A percentile compares a stretch with the other conserved stretches of the same genome.
These are phyloP conservation scores for Caenorhabditis imperialis DNA, from an alignment of 2,888 invertebrate genomes.

Conservation along the genomic window DNA sequence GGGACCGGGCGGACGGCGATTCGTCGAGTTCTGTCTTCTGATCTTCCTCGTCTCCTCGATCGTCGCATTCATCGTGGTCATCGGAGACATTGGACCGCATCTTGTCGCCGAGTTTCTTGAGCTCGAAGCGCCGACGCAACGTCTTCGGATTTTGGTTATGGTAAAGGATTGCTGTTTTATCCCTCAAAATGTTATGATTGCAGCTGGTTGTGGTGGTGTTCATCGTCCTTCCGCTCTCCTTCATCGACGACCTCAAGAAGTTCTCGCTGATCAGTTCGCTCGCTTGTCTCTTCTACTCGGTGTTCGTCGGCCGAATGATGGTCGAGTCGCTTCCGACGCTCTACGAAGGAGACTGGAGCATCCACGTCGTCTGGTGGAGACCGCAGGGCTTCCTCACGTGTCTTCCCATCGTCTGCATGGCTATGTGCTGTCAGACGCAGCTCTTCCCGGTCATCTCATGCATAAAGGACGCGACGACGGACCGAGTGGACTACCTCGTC, in stretches of 20 bases:
- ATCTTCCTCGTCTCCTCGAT: slow-evolving; percentile 94
- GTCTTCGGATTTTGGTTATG: slow-evolving; percentile 68
- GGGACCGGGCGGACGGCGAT: slow-evolving; percentile 83
- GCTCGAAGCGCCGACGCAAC: slow-evolving; percentile 67
- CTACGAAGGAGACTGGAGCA: slow-evolving; percentile 66
- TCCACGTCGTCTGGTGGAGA: slow-evolving; percentile 70
- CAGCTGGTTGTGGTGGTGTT: slow-evolving; percentile 79
- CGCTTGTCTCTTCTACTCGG: slow-evolving; percentile 88
- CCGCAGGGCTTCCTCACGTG: slow-evolving; percentile 66
- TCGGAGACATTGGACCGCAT: slow-evolving; percentile 94
- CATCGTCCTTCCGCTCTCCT: slow-evolving; percentile 90
- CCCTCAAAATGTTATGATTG: slow-evolving; percentile 5
- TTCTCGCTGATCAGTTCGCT: slow-evolving; percentile 82
- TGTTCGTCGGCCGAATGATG: slow-evolving; percentile 82
- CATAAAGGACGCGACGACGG: slow-evolving; percentile 83
- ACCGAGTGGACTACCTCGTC: slow-evolving; percentile 88
- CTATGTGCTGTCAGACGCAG: slow-evolving; percentile 95
- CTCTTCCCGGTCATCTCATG: slow-evolving; percentile 89
- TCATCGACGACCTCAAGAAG: slow-evolving; percentile 91
- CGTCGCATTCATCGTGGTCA: slow-evolving; percentile 87
- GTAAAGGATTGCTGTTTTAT: slow-evolving; percentile 19
- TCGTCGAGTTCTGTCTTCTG: slow-evolving; percentile 91
- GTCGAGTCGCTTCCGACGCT: slow-evolving; percentile 63
- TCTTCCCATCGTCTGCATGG: slow-evolving; percentile 95
- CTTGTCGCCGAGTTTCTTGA: slow-evolving; percentile 78